phyloP scores from a whole-genome alignment of 2,888 invertebrate genomes.

The Pristionchus maxplancki region DNA sequence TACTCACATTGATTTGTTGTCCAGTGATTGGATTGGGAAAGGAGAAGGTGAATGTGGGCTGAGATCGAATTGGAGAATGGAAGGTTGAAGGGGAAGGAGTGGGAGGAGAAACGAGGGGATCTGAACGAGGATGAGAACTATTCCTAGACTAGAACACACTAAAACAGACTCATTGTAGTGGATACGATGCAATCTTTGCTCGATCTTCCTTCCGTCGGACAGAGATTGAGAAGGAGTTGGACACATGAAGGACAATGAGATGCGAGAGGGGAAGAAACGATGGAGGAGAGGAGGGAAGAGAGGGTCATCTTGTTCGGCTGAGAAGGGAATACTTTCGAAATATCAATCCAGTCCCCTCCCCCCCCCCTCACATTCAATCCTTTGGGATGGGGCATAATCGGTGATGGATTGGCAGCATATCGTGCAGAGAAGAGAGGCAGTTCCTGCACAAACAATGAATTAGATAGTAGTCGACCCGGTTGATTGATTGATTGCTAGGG shows the following conservation, averaged over 20 bases:
- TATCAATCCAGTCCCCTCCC: too few species aligned
- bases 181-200: neutral
- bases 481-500: neutral
- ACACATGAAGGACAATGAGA: slow-evolving; percentile 31
- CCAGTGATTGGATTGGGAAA: slow-evolving; percentile 43
- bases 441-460: neutral
- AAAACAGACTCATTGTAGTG: neutral
- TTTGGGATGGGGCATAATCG: neutral
- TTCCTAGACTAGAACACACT: neutral
- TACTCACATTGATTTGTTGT: neutral
- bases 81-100: neutral
- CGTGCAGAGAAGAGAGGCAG: neutral
- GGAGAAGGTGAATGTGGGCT: neutral
- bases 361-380: neutral
- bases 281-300: slow-evolving; percentile 11
- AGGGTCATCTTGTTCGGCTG: neutral
- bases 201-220: neutral
- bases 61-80: neutral
- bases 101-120: neutral
- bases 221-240: slow-evolving; percentile 33
- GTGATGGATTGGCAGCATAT: slow-evolving; percentile 16
- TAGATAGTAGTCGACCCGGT: neutral
- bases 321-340: too few species aligned
- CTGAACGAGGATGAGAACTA: neutral
- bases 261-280: slow-evolving; percentile 32